These are phyloP conservation scores for Pithys albifrons DNA, from an alignment of 2,113 vertebrate genomes.

Conservation along the genomic window DNA sequence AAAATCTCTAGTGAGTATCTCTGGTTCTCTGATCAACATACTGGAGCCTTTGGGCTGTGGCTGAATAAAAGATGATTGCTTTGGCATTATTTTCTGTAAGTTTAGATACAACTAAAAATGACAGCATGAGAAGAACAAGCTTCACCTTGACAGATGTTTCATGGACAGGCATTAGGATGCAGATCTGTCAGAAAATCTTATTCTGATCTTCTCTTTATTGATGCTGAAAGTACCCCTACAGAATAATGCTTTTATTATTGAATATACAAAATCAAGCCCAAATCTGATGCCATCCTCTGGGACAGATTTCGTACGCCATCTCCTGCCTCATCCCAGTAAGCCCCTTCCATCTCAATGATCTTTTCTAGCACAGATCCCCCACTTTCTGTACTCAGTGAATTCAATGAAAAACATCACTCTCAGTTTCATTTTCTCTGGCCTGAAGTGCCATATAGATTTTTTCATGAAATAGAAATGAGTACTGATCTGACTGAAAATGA, in stretches of 20 bases:
- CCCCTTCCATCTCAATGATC: background rate
- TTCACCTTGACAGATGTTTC: background rate
- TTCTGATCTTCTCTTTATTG: background rate
- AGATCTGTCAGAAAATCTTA: background rate
- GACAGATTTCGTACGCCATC: background rate
- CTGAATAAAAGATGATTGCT: background rate
- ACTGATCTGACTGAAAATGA: background rate
- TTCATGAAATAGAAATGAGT: background rate
- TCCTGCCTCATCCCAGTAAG: background rate
- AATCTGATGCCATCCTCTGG: background rate
- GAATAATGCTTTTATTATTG: background rate
- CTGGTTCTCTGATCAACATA: background rate
- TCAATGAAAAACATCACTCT: background rate
- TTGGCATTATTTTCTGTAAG: background rate
- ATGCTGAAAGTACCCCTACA: background rate
- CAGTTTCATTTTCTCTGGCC: background rate
- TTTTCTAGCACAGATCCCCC: background rate
- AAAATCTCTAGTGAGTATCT: background rate
- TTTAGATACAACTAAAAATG: background rate
- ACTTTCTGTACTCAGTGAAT: background rate
- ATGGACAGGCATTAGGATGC: background rate
- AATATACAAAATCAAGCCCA: background rate
- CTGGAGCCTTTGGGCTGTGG: background rate
- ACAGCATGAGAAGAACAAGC: background rate
- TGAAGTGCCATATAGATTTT: background rate